Evolutionary conservation across 2,113 vertebrate genomes (phyloP), one percentile per base, ranked within the genome.

Genomic region (Pterocles burchelli): DNA sequence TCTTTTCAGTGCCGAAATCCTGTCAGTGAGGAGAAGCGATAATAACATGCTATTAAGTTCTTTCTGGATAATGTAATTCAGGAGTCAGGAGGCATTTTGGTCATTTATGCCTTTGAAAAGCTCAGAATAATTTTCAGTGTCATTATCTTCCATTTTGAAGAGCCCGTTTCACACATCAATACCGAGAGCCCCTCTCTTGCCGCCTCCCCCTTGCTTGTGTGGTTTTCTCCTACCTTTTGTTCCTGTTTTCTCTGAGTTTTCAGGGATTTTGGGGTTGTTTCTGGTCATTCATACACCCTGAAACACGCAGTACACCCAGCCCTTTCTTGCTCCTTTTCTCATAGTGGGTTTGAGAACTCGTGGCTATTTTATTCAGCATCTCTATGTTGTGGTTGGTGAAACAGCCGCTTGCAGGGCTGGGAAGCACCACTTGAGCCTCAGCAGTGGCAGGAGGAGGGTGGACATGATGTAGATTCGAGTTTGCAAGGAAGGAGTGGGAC

Each of bases 31-130:
- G 93, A 98, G 97, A 98, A 97, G 95, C 17, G 97, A 98, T 98
- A 98, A 98, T 98, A 98, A 97, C 97, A 97, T 96, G 97, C 95
- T 98, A 98, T 98, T 98, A 98, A 98, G 97, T 97, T 97, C 97
- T 97, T 98, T 98, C 97, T 98, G 96, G 96, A 97, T 98, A 98
- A 98, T 98, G 96, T 97, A 97, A 98, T 98, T 98, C 98, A 98
- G 97, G 97, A 98, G 97, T 97, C 97, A 98, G 97, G 97, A 98
- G 97, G 97, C 96, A 97, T 97, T 96, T 97, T 98, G 98, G 98
- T 98, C 98, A 98, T 98, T 98, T 98, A 97, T 98, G 97, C 97
- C 94, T 98, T 96, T 97, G 97, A 97, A 98, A 98, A 97, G 97
- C 98, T 97, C 97, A 91, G 98, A 98, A 98, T 98, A 98, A 98